These are phyloP conservation scores for Eutrigla gurnardus DNA, from an alignment of 2,797 vertebrate species.

Conservation along the genomic window DNA sequence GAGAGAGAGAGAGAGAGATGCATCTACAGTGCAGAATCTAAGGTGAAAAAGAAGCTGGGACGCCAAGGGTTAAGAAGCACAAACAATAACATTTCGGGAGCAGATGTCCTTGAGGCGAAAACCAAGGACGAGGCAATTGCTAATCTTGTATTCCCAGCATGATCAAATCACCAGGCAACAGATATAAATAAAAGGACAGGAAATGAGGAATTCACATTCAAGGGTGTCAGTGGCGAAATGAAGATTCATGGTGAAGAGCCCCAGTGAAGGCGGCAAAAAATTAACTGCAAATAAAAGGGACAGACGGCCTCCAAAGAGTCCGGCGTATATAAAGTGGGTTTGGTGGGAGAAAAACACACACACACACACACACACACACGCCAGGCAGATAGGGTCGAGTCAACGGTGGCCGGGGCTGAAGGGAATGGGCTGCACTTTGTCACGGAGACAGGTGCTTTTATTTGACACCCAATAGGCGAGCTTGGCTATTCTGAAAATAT, in stretches of 20 bases:
- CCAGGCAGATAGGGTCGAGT: constrained; percentile 66
- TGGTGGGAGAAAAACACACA: constrained; percentile 72
- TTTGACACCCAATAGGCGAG: constrained; percentile 85
- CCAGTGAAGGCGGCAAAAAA: constrained; percentile 87
- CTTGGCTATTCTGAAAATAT: constrained; percentile 87
- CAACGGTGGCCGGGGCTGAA: constrained; percentile 64
- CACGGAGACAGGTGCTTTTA: constrained; percentile 87
- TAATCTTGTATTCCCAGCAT: constrained; percentile 97
- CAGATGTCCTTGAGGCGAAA: constrained; percentile 94
- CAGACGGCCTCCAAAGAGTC: constrained; percentile 85
- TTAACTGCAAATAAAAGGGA: constrained; percentile 92
- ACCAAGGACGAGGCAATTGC: constrained; percentile 93
- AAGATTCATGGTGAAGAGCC: constrained; percentile 94
- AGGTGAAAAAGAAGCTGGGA: constrained; percentile 51
- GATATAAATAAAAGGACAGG: constrained; percentile 97
- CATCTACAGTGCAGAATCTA: constrained; percentile 33
- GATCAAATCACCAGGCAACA: constrained; percentile 97
- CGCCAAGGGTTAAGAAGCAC: constrained; percentile 86
- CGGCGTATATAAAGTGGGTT: constrained; percentile 78
- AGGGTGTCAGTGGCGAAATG: constrained; percentile 94
- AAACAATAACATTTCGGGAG: constrained; percentile 91
- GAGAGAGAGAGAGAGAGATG: constrained; percentile 1
- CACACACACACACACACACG: constrained; percentile 49
- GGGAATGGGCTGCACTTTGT: constrained; percentile 84
- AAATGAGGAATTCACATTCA: constrained; percentile 98